Evolutionary conservation across 2,113 vertebrate genomes (phyloP).

Genomic region (Psittacula cyanocephala): DNA sequence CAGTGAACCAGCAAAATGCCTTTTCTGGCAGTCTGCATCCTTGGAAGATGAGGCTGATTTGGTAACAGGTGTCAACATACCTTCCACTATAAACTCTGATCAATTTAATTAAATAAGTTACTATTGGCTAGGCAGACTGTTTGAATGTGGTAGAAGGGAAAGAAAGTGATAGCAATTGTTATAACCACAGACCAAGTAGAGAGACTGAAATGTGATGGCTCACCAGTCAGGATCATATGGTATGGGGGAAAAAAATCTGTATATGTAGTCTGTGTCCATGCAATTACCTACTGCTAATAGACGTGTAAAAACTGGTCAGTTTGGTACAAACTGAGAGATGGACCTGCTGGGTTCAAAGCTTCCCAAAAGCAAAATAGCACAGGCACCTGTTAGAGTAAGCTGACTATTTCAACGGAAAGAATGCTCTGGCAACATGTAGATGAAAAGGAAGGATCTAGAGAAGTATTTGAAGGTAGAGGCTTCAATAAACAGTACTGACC

Average conservation of each 20-base stretch:
- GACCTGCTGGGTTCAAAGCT: neutral
- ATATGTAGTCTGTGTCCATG: accelerated
- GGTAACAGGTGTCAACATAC: neutral
- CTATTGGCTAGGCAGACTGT: neutral
- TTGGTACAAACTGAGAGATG: neutral
- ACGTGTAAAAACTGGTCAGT: neutral
- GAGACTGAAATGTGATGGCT: neutral
- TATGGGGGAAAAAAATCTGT: neutral
- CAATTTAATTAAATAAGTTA: neutral
- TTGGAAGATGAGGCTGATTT: neutral
- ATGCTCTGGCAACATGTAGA: neutral
- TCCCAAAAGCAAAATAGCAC: neutral
- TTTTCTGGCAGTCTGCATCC: neutral
- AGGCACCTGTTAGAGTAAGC: neutral
- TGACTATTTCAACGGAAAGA: neutral
- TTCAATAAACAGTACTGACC: neutral
- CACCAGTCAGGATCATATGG: neutral
- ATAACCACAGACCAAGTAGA: neutral
- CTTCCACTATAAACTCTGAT: neutral
- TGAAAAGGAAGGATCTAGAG: neutral
- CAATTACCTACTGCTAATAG: neutral
- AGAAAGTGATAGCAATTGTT: neutral
- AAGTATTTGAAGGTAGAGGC: neutral
- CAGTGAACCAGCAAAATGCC: neutral
- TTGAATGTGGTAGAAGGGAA: neutral